phyloP scores from a whole-genome alignment of 2,888 invertebrate genomes.

The Eugnorisma glareosa region DNA sequence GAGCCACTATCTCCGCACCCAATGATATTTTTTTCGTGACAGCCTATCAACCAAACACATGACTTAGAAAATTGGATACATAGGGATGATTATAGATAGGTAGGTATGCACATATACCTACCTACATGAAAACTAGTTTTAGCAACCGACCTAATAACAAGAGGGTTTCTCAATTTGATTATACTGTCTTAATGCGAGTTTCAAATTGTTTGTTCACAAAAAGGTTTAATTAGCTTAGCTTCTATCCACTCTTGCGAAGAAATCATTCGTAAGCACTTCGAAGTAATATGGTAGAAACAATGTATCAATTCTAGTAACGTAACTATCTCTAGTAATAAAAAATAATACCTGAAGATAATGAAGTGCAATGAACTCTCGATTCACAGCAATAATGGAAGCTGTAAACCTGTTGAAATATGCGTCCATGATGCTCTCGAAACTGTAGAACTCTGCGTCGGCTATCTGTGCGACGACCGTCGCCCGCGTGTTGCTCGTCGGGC shows the following conservation, averaged over 20 bases:
- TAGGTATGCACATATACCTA: background rate
- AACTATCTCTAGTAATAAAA: too few species aligned
- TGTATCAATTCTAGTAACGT: background rate
- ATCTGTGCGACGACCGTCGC: slow-evolving; percentile 85
- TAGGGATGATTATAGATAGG: background rate
- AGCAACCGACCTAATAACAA: background rate
- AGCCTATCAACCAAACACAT: slow-evolving; percentile 72
- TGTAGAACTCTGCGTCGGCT: slow-evolving; percentile 83
- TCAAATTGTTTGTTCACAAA: background rate
- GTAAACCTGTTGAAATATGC: slow-evolving; percentile 83
- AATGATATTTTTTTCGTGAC: slow-evolving; percentile 81
- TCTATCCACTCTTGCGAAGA: background rate
- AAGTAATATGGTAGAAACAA: background rate
- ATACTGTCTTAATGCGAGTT: background rate
- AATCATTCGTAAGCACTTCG: background rate
- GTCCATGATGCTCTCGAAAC: slow-evolving; percentile 86
- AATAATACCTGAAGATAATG: slow-evolving; percentile 84
- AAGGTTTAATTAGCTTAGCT: background rate
- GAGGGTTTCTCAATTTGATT: background rate
- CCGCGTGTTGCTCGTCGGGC: slow-evolving; percentile 79
- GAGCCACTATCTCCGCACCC: slow-evolving; percentile 86
- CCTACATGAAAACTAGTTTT: background rate
- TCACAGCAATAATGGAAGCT: slow-evolving; percentile 86
- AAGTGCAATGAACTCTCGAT: slow-evolving; percentile 86
- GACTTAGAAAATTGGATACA: background rate